Evolutionary conservation across 2,797 vertebrate genomes (phyloP), one percentile per base, ranked within the genome.

Genomic region (Oreortyx pictus): DNA sequence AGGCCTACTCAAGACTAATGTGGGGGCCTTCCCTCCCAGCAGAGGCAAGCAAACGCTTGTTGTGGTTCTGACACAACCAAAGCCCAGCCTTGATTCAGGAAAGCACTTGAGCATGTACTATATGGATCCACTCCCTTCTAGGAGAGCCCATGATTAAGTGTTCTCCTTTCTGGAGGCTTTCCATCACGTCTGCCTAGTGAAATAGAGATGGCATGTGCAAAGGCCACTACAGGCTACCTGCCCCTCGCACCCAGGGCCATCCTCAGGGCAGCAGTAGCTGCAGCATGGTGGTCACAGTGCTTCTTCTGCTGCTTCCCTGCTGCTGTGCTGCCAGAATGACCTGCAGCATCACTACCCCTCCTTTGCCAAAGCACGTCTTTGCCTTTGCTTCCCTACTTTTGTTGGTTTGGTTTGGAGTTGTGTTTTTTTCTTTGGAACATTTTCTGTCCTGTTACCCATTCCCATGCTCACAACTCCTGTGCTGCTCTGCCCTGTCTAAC

Each of bases 351-450:
- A 89, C 91, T 35, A 80, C 93, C 88, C 47, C 70, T 86, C 64
- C 91, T 93, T 64, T 81, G 60, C 62, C 93, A 95, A 94, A 97
- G 97, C 97, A 97, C 95, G 96, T 90, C 92, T 95, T 94, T 85
- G 65, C 94, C 94, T 79, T 73, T 33, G 84, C 89, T 95, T 78
- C 67, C 77, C 62, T 66, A 62, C 50, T 88, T 92, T 61, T 81
- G 66, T 93, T 3, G 1, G 75, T 87, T 94, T 95, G 66, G 2
- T 6, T 81, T 91, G 60, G 3, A 50, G 68, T 89, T 52, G 83
- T 3, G 43, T 33, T 25, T 52, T 52, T 35, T 24, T 73, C 81
- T 86, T 33, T 18, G 76, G 95, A 96, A 92, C 71, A 22, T 94
- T 86, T 85, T 80, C 71, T 64, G 56, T 92, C 73, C 91, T 41